phyloP scores from a whole-genome alignment of 2,113 vertebrate genomes.

The Myanophis thanlyinensis region DNA sequence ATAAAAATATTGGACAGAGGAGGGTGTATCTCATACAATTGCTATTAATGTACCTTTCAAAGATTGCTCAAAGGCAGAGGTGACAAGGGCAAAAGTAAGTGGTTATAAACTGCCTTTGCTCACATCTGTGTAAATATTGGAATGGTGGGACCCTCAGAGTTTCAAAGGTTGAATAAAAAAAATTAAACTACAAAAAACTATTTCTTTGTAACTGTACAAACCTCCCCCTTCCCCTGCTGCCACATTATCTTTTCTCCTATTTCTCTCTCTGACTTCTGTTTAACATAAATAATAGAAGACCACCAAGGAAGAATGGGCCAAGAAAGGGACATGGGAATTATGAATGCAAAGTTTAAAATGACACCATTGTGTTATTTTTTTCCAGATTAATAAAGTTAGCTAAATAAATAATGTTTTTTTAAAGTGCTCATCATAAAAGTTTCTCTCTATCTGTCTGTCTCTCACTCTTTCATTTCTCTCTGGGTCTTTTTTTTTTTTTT shows the following conservation, averaged over 20 bases:
- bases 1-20: slow-evolving; percentile 73
- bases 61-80: slow-evolving; percentile 79
- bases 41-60: slow-evolving; percentile 77
- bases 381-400: slow-evolving; percentile 44
- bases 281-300: slow-evolving; percentile 70
- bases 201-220: slow-evolving; percentile 63
- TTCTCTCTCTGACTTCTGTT: slow-evolving; percentile 54
- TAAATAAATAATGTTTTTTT: slow-evolving; percentile 6
- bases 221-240: neutral
- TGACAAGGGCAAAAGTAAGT: slow-evolving; percentile 74
- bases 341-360: slow-evolving; percentile 64
- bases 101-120: slow-evolving; percentile 71
- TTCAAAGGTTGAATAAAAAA: slow-evolving; percentile 69
- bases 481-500: neutral
- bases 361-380: slow-evolving; percentile 50
- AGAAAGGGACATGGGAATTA: slow-evolving; percentile 66
- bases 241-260: slow-evolving; percentile 41
- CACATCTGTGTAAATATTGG: slow-evolving; percentile 82
- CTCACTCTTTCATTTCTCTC: neutral
- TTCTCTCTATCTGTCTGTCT: neutral
- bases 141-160: slow-evolving; percentile 62
- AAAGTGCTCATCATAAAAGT: neutral
- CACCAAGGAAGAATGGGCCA: slow-evolving; percentile 74
- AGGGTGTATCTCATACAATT: slow-evolving; percentile 72
- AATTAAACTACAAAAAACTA: slow-evolving; percentile 72